A percentile compares a stretch with the other conserved stretches of the same genome.
phyloP scores from a whole-genome alignment of 2,888 invertebrate genomes.

The Mylabris sibirica region DNA sequence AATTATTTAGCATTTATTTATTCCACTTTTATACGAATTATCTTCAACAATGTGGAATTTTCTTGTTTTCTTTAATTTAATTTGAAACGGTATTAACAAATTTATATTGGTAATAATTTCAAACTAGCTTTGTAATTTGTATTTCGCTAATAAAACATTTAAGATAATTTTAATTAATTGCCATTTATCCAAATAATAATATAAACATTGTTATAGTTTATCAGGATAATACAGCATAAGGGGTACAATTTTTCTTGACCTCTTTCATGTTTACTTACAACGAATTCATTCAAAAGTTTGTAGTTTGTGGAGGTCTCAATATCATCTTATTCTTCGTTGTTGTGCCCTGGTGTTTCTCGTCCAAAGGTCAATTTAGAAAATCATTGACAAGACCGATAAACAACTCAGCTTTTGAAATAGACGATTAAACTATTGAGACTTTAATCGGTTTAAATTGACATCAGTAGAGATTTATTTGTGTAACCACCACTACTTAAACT shows the following conservation, averaged over 20 bases:
- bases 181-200: not conserved
- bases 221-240: not conserved
- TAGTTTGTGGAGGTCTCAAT: too few species aligned
- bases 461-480: not conserved
- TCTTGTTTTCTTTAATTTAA: not conserved
- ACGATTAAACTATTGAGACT: not conserved
- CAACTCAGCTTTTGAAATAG: not conserved
- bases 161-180: not conserved
- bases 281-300: too few species aligned
- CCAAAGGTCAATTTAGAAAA: not conserved
- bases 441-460: not conserved
- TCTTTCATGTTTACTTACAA: not conserved
- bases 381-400: not conserved
- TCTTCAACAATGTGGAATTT: not conserved
- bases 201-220: not conserved
- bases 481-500: not conserved
- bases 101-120: not conserved
- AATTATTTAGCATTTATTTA: not conserved
- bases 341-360: not conserved
- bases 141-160: slow-evolving; percentile 4
- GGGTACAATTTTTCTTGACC: not conserved
- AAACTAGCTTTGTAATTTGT: slow-evolving; percentile 13
- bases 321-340: too few species aligned
- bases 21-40: not conserved
- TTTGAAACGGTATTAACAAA: slow-evolving; percentile 4